A percentile compares a stretch with the other conserved stretches of the same genome.
phyloP scores from a whole-genome alignment of 1,140 invertebrate species.

The Cydia strobilella region DNA sequence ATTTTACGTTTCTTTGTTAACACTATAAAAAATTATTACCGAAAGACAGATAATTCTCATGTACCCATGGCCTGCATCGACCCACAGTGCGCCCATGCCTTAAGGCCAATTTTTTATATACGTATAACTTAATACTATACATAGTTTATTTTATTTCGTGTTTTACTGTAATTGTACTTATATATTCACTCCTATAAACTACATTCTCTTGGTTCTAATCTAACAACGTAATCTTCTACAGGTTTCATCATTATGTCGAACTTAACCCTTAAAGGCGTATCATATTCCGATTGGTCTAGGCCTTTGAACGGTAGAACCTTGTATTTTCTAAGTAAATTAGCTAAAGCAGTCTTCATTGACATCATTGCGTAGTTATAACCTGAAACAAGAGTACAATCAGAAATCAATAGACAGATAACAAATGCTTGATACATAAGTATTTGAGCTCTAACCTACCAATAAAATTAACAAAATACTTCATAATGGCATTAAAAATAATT shows the following conservation, averaged over 20 bases:
- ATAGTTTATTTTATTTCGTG: too few relatives aligned
- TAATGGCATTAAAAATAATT: too few relatives aligned
- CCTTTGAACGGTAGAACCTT: neutral
- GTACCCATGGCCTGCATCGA: too few relatives aligned
- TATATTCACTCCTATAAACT: neutral
- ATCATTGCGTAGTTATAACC: slow-evolving; percentile 22
- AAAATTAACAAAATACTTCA: too few relatives aligned
- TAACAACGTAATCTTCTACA: slow-evolving; percentile 9
- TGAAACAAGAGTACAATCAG: neutral
- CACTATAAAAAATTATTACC: too few relatives aligned
- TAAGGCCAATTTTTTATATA: too few relatives aligned
- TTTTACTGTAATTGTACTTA: neutral
- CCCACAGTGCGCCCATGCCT: too few relatives aligned
- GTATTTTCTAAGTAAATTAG: slow-evolving; percentile 11
- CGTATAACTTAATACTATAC: too few relatives aligned
- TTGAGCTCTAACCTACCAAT: too few relatives aligned
- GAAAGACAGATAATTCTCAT: too few relatives aligned
- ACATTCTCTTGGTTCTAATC: slow-evolving; percentile 6
- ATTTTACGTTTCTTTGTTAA: too few relatives aligned
- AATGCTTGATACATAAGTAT: neutral
- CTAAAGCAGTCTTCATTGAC: slow-evolving; percentile 18
- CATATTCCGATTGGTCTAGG: neutral
- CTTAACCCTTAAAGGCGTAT: neutral
- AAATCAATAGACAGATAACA: neutral
- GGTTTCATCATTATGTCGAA: slow-evolving; percentile 11